Conservation (phyloP, 2,113 vertebrate genomes). For the Oncorhynchus keta region DNA sequence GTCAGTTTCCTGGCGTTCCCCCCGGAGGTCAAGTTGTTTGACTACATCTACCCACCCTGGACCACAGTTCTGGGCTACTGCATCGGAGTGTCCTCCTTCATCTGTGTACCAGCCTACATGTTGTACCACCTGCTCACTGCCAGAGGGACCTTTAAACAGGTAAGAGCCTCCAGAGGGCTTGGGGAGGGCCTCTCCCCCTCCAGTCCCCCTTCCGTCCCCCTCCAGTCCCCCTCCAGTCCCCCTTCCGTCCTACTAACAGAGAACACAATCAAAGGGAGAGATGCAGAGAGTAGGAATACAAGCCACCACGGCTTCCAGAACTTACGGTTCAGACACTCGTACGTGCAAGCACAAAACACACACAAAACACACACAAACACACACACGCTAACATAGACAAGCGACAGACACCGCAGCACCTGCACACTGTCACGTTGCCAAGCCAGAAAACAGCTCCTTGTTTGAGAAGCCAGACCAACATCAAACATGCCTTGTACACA, state of each 20-base stretch:
- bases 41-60: conserved; percentile 90
- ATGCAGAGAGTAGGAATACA: conserved; percentile 26
- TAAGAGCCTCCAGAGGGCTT: conserved; percentile 48
- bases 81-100: conserved; percentile 91
- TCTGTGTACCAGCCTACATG: conserved; percentile 92
- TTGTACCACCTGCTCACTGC: conserved; percentile 82
- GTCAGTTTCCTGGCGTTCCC: conserved; percentile 90
- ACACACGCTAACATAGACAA: conserved; percentile 3
- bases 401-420: conserved; percentile 1
- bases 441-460: background rate
- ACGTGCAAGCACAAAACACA: background rate
- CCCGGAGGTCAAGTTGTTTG: conserved; percentile 85
- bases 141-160: conserved; percentile 93
- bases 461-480: conserved; percentile 34
- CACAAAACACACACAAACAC: background rate
- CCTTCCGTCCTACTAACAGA: conserved; percentile 29
- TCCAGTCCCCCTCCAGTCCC: conserved; percentile 17
- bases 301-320: conserved; percentile 19
- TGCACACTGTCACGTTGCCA: conserved; percentile 26
- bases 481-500: conserved; percentile 38
- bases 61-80: conserved; percentile 89
- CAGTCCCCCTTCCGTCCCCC: too few relatives aligned
- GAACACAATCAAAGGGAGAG: conserved; percentile 54
- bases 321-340: background rate
- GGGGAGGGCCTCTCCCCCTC: background rate